Evolutionary conservation across 1,140 invertebrate genomes (phyloP), one percentile per base, ranked within the genome.

Genomic region (Luehdorfia chinensis): DNA sequence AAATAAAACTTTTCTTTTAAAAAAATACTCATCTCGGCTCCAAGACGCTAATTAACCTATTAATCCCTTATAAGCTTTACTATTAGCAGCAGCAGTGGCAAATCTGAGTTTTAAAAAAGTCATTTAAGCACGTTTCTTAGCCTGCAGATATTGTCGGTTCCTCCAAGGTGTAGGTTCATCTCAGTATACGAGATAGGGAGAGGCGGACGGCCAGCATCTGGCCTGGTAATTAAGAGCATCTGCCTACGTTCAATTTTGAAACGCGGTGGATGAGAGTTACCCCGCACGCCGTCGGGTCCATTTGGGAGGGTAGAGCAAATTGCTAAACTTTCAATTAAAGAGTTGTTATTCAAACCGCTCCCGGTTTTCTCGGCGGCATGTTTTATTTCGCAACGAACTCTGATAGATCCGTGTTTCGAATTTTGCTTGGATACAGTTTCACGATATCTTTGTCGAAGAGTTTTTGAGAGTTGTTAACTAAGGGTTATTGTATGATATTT

Each of bases 281-380:
- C 78, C 72, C 64, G 56, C 53, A 62, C 70, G 63, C 63, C 72
- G 72, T 62, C 65, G 75, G 74, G 75, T 80, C 77, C 79, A 81
- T 81, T 81, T 68, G 66, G 70, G 63, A 69, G 77, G 80, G 75
- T 72, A 73, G 70, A 74, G 77, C 81, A 85, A 85, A 85, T 84
- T 84, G 81, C 81, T 85, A 80, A 84, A 85, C 79, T 85, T 85
- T 85, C 79, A 84, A 85, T 84, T 85, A 85, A 85, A 85, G 81
- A 85, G 81, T 85, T 85, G 81, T 85, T 84, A 84, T 80, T 83
- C 74, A 81, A 80, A 84, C 79, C 75, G 77, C 77, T 75, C 69
- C 55, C 66, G 59, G 69, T 68, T 71, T 30, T 65, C 66, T 68
- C 67, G 53, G 55, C 48, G 68, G 54, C 72, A 79, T 80, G 70